These are phyloP conservation scores for Nemurella pictetii DNA, from an alignment of 2,888 invertebrate genomes.

Conservation along the genomic window DNA sequence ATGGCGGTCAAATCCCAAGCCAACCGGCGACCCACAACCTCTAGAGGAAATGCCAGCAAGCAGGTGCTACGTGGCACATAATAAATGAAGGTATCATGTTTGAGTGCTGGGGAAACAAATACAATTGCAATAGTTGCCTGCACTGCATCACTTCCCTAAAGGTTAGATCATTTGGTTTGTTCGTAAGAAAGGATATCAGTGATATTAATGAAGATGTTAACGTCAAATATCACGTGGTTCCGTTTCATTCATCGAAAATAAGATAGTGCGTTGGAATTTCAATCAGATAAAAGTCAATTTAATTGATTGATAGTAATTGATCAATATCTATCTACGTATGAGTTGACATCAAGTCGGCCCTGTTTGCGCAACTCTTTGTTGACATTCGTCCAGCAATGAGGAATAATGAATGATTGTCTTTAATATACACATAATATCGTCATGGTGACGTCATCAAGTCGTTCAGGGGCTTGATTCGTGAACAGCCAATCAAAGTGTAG, in stretches of 20 bases:
- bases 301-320: neutral
- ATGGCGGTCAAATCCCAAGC: too few relatives aligned
- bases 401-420: neutral
- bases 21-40: too few relatives aligned
- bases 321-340: neutral
- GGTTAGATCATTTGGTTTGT: too few relatives aligned
- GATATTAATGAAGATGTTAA: neutral
- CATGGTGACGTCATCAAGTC: neutral
- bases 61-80: too few relatives aligned
- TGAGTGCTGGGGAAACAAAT: too few relatives aligned
- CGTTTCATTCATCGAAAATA: neutral
- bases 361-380: neutral
- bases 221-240: neutral
- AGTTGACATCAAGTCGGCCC: neutral
- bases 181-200: too few relatives aligned
- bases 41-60: too few relatives aligned
- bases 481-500: neutral
- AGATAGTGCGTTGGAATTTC: neutral
- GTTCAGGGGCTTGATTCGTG: neutral
- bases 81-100: too few relatives aligned
- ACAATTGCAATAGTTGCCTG: too few relatives aligned
- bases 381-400: neutral
- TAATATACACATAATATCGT: neutral
- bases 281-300: neutral
- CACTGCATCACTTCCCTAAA: too few relatives aligned